A percentile compares a stretch with the other conserved stretches of the same genome.
Conservation (phyloP, 2,888 invertebrate genomes). For the Diadromus collaris region DNA sequence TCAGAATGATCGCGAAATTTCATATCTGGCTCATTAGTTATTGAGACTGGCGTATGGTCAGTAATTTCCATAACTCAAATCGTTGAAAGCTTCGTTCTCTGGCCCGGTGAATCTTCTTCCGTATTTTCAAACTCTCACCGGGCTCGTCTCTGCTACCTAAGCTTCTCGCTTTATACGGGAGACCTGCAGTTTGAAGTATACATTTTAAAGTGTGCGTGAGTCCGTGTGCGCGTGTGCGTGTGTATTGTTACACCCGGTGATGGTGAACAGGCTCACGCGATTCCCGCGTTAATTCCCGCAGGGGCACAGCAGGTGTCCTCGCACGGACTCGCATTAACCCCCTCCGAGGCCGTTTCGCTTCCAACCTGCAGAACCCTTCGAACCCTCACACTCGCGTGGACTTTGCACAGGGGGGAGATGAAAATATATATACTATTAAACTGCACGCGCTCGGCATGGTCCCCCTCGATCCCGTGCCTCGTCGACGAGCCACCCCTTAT, state of each 20-base stretch:
- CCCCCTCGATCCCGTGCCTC: conserved; percentile 19
- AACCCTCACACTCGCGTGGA: conserved; percentile 38
- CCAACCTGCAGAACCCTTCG: conserved; percentile 47
- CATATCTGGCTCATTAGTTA: not conserved
- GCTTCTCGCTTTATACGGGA: not conserved
- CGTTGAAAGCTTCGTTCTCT: not conserved
- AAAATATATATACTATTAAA: conserved; percentile 48
- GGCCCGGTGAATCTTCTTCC: conserved; percentile 17
- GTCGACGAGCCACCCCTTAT: conserved; percentile 62
- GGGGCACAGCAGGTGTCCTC: conserved; percentile 77
- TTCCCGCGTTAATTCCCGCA: conserved; percentile 78
- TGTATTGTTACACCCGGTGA: conserved; percentile 17
- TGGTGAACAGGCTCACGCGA: conserved; percentile 73
- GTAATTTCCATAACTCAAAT: not conserved
- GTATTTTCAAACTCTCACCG: conserved; percentile 8
- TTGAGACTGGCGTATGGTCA: not conserved
- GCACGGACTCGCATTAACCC: conserved; percentile 76
- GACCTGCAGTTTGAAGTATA: conserved; percentile 32
- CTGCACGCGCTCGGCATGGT: conserved; percentile 49
- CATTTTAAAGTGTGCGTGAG: conserved; percentile 38
- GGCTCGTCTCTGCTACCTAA: conserved; percentile 6
- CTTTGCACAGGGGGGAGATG: conserved; percentile 29
- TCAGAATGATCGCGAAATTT: not conserved
- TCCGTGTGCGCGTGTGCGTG: conserved; percentile 30
- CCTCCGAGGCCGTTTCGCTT: conserved; percentile 63